phyloP scores from a whole-genome alignment of 2,888 invertebrate species.

The Cephus nigrinus region DNA sequence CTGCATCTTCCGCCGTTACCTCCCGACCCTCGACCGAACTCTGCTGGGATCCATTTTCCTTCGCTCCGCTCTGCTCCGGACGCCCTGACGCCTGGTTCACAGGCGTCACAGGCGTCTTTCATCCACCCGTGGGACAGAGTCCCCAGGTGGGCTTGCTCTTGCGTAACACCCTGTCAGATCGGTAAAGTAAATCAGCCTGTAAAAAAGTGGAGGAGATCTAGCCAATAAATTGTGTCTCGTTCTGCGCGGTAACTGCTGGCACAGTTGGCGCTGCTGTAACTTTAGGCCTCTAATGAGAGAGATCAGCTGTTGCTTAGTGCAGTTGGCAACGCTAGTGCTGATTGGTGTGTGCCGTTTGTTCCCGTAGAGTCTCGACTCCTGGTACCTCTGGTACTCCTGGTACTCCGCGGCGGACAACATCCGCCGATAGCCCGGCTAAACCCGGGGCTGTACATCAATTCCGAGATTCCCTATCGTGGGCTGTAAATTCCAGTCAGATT shows the following conservation, averaged over 20 bases:
- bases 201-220: conserved; percentile 19
- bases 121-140: neutral
- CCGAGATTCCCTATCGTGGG: conserved; percentile 38
- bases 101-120: neutral
- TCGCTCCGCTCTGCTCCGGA: neutral
- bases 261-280: conserved; percentile 15
- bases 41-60: neutral
- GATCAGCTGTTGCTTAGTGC: conserved; percentile 21
- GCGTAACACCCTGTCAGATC: neutral
- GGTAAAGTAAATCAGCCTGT: neutral
- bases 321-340: conserved; percentile 6
- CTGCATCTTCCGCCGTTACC: neutral
- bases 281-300: conserved; percentile 30
- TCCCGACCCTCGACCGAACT: too few species aligned
- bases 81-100: neutral
- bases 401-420: neutral
- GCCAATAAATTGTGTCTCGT: conserved; percentile 25
- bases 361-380: neutral
- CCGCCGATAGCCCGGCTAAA: neutral
- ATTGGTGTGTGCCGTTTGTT: neutral
- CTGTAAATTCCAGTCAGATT: conserved; percentile 43
- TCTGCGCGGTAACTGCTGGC: conserved; percentile 9
- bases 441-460: conserved; percentile 36
- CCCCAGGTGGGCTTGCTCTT: neutral
- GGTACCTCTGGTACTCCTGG: neutral